These are phyloP conservation scores for Asarcornis scutulata DNA, from an alignment of 2,113 vertebrate genomes.

Conservation along the genomic window DNA sequence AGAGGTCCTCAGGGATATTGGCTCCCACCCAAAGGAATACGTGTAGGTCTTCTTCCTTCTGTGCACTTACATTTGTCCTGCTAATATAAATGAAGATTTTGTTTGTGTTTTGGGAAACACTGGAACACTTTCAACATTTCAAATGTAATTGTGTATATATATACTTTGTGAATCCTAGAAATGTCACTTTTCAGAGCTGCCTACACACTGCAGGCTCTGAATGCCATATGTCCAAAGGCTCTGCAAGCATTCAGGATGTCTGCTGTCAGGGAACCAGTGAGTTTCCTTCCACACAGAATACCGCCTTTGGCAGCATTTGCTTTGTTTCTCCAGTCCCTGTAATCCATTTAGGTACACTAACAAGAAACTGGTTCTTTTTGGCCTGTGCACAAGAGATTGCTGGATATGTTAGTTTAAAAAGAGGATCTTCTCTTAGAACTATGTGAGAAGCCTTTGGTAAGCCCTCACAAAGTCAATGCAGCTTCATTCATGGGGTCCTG, in stretches of 20 bases:
- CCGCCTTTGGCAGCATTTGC: conserved; percentile 9
- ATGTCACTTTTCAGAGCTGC: conserved; percentile 27
- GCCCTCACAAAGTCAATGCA: background rate
- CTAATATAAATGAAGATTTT: background rate
- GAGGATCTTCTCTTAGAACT: background rate
- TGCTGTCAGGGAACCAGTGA: conserved; percentile 1
- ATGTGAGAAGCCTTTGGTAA: background rate
- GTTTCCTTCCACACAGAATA: background rate
- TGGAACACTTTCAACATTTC: background rate
- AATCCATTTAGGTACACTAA: background rate
- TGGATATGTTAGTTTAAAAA: background rate
- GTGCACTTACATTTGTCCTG: background rate
- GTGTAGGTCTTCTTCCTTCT: background rate
- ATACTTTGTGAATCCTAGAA: conserved; percentile 11
- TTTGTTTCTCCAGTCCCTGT: background rate
- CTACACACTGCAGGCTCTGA: background rate
- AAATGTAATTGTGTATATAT: background rate
- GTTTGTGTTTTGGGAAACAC: background rate
- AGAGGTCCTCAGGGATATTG: background rate
- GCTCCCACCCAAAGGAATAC: background rate
- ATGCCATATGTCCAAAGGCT: background rate
- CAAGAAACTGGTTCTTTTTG: background rate
- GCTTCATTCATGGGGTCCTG: background rate
- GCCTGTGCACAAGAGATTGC: background rate
- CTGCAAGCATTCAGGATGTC: background rate